Evolutionary conservation across 2,113 vertebrate genomes (phyloP).

Genomic region (Cynocephalus volans): DNA sequence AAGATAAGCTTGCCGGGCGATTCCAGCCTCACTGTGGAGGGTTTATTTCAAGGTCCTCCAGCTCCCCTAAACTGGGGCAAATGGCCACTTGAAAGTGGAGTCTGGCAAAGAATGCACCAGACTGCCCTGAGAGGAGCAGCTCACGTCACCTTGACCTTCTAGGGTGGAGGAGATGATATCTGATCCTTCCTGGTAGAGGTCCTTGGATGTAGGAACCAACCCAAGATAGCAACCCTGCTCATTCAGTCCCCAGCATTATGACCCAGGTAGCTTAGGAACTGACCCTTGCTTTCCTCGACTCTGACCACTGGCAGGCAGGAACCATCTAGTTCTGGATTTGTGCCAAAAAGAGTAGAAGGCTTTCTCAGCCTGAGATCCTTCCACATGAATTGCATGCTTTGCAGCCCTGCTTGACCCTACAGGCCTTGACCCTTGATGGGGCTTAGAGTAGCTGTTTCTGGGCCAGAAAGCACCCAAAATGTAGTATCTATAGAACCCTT

Average conservation of each 20-base stretch:
- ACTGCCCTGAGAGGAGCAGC: not conserved
- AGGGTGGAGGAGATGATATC: not conserved
- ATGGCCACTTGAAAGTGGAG: not conserved
- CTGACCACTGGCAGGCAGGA: not conserved
- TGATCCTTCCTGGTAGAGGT: conserved; percentile 62
- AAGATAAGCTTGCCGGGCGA: not conserved
- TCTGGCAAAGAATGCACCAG: not conserved
- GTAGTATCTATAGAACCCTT: conserved; percentile 50
- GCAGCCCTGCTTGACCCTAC: not conserved
- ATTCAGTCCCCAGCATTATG: not conserved
- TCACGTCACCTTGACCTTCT: conserved; percentile 63
- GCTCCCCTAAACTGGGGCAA: not conserved
- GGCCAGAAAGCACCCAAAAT: not conserved
- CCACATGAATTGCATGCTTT: not conserved
- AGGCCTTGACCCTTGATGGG: not conserved
- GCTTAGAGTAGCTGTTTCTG: conserved; percentile 7
- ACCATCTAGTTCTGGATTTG: conserved; percentile 66
- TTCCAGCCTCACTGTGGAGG: not conserved
- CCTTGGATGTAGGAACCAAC: conserved; percentile 61
- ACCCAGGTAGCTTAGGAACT: conserved; percentile 59
- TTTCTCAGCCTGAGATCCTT: not conserved
- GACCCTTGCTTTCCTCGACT: not conserved
- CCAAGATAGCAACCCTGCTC: conserved; percentile 63
- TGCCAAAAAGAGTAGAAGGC: conserved; percentile 52
- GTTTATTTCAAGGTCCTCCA: conserved; percentile 37